Evolutionary conservation across 2,797 vertebrate genomes (phyloP).

Genomic region (Mus caroli): DNA sequence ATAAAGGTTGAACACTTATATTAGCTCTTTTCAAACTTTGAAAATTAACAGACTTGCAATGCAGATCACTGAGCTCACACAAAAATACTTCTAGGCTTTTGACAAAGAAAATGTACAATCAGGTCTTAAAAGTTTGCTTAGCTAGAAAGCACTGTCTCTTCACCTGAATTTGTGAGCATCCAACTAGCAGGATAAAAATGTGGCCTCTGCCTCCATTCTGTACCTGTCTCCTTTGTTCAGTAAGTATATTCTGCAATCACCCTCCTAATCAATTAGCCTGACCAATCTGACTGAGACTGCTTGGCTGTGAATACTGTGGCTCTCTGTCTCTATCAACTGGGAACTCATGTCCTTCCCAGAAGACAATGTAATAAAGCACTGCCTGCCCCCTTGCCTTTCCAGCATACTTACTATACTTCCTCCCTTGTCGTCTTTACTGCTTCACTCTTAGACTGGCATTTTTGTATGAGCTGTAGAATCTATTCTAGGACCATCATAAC

Average conservation of each 20-base stretch:
- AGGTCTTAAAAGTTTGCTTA: neutral
- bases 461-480: neutral
- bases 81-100: neutral
- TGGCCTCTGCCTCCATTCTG: neutral
- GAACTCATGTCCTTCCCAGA: neutral
- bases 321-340: neutral
- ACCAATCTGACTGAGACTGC: neutral
- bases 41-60: neutral
- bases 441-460: neutral
- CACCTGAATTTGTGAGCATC: neutral
- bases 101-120: conserved; percentile 4
- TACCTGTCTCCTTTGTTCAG: neutral
- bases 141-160: neutral
- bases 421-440: neutral
- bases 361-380: neutral
- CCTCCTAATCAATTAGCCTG: neutral
- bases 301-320: neutral
- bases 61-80: neutral
- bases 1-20: conserved; percentile 23
- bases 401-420: too few species aligned
- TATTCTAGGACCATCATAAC: neutral
- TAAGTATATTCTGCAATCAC: neutral
- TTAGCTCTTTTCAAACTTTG: neutral
- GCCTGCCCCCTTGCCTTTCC: neutral
- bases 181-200: neutral